Evolutionary conservation across 2,113 vertebrate species (phyloP).

Genomic region (Rhinoderma darwinii): DNA sequence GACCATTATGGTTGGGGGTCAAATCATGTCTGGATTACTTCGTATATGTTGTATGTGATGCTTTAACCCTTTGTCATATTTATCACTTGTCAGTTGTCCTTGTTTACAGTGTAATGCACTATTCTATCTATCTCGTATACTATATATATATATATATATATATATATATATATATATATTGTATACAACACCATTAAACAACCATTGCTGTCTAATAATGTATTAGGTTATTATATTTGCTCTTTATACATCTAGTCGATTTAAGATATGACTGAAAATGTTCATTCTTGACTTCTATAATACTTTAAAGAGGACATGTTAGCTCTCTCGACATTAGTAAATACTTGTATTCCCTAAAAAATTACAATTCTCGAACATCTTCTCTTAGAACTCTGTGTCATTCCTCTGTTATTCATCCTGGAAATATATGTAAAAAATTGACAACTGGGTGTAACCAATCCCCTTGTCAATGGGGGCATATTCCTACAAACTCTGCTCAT

Average conservation of each 20-base stretch:
- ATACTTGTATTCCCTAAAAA: background rate
- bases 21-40: background rate
- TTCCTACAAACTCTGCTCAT: too few relatives aligned
- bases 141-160: too few relatives aligned
- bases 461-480: too few relatives aligned
- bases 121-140: too few relatives aligned
- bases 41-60: too few relatives aligned
- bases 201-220: background rate
- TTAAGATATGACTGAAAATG: background rate
- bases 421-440: background rate
- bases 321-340: background rate
- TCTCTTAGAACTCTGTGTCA: background rate
- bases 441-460: too few relatives aligned
- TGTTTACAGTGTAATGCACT: background rate
- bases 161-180: too few relatives aligned
- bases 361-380: background rate
- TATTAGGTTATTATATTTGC: background rate
- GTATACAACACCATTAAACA: background rate
- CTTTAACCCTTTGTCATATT: too few relatives aligned
- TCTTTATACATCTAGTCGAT: conserved; percentile 4
- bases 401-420: background rate
- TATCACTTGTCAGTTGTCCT: background rate
- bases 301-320: background rate
- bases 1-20: background rate
- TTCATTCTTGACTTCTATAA: background rate